phyloP scores from a whole-genome alignment of 2,888 invertebrate species.

The Aleiodes testaceus region DNA sequence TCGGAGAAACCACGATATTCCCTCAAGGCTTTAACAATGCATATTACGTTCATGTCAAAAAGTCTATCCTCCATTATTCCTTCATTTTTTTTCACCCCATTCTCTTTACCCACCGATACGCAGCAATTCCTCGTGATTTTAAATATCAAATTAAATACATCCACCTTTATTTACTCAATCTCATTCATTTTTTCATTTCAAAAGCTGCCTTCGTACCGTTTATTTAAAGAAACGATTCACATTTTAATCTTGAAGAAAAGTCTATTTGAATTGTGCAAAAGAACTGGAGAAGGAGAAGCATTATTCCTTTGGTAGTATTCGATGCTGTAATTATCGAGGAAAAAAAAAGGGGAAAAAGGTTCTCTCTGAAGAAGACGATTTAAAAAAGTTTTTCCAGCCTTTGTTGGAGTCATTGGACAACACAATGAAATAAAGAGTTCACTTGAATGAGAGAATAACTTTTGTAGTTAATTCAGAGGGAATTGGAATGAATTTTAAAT shows the following conservation, averaged over 20 bases:
- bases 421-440: constrained; percentile 9
- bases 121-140: background rate
- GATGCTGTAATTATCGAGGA: constrained; percentile 17
- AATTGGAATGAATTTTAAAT: background rate
- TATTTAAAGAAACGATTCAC: background rate
- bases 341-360: background rate
- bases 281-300: background rate
- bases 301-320: constrained; percentile 10
- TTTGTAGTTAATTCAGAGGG: background rate
- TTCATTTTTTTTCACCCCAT: background rate
- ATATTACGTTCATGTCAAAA: constrained; percentile 23
- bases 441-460: constrained; percentile 2
- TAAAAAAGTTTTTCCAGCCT: constrained; percentile 5
- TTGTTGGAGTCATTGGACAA: background rate
- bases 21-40: constrained; percentile 23
- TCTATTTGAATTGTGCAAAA: constrained; percentile 18
- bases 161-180: too few relatives aligned
- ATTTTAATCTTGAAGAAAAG: constrained; percentile 4
- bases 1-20: constrained; percentile 34
- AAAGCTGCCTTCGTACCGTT: background rate
- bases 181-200: background rate
- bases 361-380: background rate
- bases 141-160: background rate
- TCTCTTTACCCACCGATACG: background rate
- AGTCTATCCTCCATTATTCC: background rate